A percentile compares a stretch with the other conserved stretches of the same genome.
Evolutionary conservation across 2,113 vertebrate genomes (phyloP).

Genomic region (Corythoichthys haematopterus): DNA sequence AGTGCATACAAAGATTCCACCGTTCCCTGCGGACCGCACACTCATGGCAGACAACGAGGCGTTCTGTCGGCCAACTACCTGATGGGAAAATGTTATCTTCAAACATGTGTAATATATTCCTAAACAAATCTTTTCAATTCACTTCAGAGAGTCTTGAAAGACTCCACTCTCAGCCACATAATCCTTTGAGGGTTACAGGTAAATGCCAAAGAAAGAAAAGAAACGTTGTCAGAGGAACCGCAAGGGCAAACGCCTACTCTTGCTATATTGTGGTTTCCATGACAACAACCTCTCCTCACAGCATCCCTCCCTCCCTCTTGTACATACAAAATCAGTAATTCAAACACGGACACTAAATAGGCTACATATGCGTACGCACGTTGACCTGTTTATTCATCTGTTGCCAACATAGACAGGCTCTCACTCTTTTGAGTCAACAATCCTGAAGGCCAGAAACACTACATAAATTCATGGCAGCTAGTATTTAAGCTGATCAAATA

Average conservation of each 20-base stretch:
- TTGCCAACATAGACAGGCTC: slow-evolving; percentile 5
- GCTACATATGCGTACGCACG: slow-evolving; percentile 50
- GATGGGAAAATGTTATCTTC: slow-evolving; percentile 2
- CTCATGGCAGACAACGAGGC: no score
- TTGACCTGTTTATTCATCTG: slow-evolving; percentile 18
- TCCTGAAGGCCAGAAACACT: slow-evolving; percentile 12
- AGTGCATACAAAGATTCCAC: no score
- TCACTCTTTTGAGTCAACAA: slow-evolving; percentile 11
- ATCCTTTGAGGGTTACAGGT: slow-evolving; percentile 45
- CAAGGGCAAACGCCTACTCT: slow-evolving; percentile 54
- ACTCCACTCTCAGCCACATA: neutral
- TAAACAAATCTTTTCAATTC: neutral
- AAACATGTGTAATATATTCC: neutral
- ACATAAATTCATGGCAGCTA: neutral
- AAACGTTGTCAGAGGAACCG: slow-evolving; percentile 63
- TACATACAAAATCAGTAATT: slow-evolving; percentile 74
- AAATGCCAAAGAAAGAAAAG: slow-evolving; percentile 65
- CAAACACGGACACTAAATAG: slow-evolving; percentile 58
- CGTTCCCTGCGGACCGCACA: no score
- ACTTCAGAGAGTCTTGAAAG: neutral
- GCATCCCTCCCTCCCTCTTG: slow-evolving; percentile 31
- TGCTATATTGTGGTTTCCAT: slow-evolving; percentile 60
- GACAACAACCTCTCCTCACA: slow-evolving; percentile 63
- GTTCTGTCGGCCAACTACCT: no score
- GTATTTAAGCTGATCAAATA: slow-evolving; percentile 18